Percentiles rank a stretch among this genome's conserved stretches.
These are phyloP conservation scores for Cephus runcator DNA, from an alignment of 2,888 invertebrate genomes.

Conservation along the genomic window DNA sequence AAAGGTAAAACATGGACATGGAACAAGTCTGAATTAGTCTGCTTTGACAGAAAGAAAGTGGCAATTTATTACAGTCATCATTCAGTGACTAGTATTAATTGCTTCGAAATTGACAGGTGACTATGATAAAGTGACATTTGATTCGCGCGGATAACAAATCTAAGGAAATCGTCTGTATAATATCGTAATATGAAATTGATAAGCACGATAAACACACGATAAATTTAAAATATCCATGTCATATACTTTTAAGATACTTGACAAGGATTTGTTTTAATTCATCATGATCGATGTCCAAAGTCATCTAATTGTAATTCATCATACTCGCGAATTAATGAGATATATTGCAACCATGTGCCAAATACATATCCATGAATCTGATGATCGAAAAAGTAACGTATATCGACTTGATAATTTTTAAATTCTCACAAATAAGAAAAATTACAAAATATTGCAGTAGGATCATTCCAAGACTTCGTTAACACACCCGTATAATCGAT, in stretches of 20 bases:
- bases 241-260: neutral
- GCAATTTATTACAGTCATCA: neutral
- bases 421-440: neutral
- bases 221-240: neutral
- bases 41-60: neutral
- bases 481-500: neutral
- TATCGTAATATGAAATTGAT: neutral
- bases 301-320: neutral
- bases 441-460: neutral
- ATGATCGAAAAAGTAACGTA: neutral
- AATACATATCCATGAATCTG: no score
- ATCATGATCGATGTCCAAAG: neutral
- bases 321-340: neutral
- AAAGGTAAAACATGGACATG: no score
- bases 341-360: neutral
- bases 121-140: neutral
- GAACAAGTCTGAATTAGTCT: neutral
- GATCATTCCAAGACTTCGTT: neutral
- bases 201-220: neutral
- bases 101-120: neutral
- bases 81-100: neutral
- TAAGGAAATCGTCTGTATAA: neutral
- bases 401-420: neutral
- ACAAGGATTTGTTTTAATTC: neutral
- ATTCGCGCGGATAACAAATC: neutral